A percentile compares a stretch with the other conserved stretches of the same genome.
These are phyloP conservation scores for Cnemophilus loriae DNA, from an alignment of 2,113 vertebrate species.

Conservation along the genomic window DNA sequence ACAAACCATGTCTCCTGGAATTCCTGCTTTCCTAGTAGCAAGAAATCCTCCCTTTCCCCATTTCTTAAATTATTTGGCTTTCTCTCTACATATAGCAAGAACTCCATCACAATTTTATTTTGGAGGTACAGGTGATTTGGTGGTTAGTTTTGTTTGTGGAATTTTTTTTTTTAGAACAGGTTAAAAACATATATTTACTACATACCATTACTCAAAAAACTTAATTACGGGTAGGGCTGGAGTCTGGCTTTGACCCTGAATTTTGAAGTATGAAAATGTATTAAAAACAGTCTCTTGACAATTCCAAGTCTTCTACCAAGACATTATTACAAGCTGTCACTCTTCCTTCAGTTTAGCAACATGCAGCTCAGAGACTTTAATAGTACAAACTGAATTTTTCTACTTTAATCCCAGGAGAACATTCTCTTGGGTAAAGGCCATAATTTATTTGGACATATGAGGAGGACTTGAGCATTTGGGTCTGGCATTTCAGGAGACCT, in stretches of 20 bases:
- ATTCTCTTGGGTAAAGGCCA: background rate
- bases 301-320: background rate
- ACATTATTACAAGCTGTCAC: background rate
- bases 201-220: background rate
- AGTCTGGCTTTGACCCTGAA: background rate
- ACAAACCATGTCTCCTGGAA: background rate
- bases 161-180: background rate
- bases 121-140: background rate
- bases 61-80: background rate
- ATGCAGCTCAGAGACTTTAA: background rate
- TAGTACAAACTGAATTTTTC: background rate
- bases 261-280: background rate
- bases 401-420: background rate
- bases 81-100: background rate
- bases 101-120: background rate
- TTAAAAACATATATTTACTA: background rate
- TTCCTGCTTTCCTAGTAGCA: background rate
- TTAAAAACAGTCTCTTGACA: background rate
- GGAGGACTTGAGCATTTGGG: background rate
- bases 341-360: background rate
- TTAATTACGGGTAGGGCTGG: background rate
- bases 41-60: background rate
- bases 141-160: background rate
- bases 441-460: background rate
- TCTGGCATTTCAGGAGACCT: background rate